phyloP scores from a whole-genome alignment of 2,113 vertebrate species.

The Larimichthys polyactis region DNA sequence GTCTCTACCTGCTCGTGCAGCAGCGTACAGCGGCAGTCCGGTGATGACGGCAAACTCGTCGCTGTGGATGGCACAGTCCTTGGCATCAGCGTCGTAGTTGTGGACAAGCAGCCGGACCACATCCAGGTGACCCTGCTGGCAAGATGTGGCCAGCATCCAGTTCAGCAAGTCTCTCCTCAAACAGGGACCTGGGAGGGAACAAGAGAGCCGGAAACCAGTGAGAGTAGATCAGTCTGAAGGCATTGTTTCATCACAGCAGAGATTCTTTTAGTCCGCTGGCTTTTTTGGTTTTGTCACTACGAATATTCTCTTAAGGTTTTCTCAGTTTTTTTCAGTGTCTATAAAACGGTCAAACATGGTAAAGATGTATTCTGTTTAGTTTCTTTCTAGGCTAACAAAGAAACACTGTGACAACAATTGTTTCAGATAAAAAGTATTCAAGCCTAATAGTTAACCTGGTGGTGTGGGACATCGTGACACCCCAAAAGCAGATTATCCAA shows the following conservation, averaged over 20 bases:
- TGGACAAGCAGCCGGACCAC: slow-evolving; percentile 90
- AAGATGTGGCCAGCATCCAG: slow-evolving; percentile 93
- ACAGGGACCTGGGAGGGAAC: slow-evolving; percentile 75
- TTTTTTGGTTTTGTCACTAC: background rate
- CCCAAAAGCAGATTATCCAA: no score
- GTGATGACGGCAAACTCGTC: slow-evolving; percentile 91
- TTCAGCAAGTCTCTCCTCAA: slow-evolving; percentile 88
- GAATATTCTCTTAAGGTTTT: background rate
- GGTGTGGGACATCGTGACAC: no score
- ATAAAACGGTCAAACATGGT: background rate
- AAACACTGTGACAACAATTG: background rate
- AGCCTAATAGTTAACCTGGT: background rate
- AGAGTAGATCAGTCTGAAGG: background rate
- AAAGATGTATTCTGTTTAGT: background rate
- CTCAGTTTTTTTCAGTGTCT: background rate
- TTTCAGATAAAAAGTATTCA: no score
- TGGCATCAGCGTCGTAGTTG: slow-evolving; percentile 86
- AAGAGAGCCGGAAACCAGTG: background rate
- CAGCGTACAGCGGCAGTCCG: slow-evolving; percentile 91
- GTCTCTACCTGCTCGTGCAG: slow-evolving; percentile 88
- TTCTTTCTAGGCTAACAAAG: background rate
- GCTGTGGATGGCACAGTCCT: slow-evolving; percentile 87
- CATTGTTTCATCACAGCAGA: background rate
- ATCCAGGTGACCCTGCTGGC: slow-evolving; percentile 89
- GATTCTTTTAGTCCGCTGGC: background rate